Conservation (phyloP, 2,797 vertebrate species). For the Smutsia gigantea region DNA sequence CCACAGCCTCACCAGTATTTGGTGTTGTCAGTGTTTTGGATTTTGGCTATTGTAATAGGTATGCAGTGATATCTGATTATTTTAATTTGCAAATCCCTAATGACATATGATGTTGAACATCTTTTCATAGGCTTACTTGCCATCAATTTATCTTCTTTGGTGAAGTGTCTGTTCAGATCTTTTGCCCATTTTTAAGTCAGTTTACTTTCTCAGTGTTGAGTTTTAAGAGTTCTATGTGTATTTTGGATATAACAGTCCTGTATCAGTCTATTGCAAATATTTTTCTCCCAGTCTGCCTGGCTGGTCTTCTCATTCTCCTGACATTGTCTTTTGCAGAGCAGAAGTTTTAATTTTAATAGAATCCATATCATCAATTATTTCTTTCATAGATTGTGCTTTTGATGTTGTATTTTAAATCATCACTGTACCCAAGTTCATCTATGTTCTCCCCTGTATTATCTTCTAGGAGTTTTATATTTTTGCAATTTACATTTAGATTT, state of each 20-base stretch:
- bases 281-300: neutral
- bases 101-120: neutral
- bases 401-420: neutral
- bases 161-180: neutral
- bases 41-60: neutral
- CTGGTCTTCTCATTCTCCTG: neutral
- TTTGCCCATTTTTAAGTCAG: neutral
- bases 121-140: neutral
- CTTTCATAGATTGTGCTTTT: neutral
- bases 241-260: neutral
- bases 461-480: neutral
- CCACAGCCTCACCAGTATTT: neutral
- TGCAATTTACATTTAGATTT: neutral
- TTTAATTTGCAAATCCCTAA: neutral
- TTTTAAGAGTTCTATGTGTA: neutral
- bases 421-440: neutral
- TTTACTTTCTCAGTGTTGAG: neutral
- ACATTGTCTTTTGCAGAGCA: neutral
- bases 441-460: neutral
- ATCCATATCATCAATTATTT: neutral
- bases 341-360: slow-evolving; percentile 3
- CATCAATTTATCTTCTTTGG: neutral
- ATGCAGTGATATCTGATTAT: neutral
- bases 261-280: neutral
- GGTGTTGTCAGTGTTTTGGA: neutral